phyloP scores from a whole-genome alignment of 2,797 vertebrate species.

The Trachurus trachurus region DNA sequence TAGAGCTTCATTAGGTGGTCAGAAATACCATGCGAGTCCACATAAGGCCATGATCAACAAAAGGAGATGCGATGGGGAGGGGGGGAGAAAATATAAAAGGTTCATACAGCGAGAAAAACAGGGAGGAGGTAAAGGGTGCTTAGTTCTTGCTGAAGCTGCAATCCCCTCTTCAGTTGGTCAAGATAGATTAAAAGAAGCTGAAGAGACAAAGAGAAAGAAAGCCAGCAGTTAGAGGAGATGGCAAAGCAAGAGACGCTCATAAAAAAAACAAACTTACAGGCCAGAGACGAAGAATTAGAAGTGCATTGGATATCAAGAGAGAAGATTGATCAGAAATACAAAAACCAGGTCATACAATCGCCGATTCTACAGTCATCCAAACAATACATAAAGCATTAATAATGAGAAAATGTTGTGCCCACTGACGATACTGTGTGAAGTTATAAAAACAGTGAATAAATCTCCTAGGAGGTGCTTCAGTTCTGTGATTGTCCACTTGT shows the following conservation, averaged over 20 bases:
- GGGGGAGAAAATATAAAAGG: constrained; percentile 70
- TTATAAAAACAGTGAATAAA: constrained; percentile 17
- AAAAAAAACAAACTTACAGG: neutral
- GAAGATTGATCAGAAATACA: constrained; percentile 32
- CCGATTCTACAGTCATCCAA: constrained; percentile 12
- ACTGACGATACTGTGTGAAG: constrained; percentile 1
- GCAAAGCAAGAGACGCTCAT: constrained; percentile 66
- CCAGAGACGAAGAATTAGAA: constrained; percentile 37
- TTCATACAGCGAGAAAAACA: constrained; percentile 80
- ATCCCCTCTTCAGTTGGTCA: constrained; percentile 95
- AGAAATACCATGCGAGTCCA: constrained; percentile 87
- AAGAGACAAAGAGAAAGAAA: constrained; percentile 88
- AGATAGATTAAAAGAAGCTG: constrained; percentile 97
- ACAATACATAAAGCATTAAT: constrained; percentile 11
- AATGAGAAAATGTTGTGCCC: constrained; percentile 18
- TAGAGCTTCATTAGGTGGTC: constrained; percentile 69
- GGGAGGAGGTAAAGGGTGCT: constrained; percentile 89
- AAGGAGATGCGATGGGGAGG: constrained; percentile 74
- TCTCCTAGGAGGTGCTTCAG: neutral
- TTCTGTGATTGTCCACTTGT: neutral
- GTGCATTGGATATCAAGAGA: constrained; percentile 39
- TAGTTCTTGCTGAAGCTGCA: constrained; percentile 93
- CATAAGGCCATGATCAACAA: constrained; percentile 83
- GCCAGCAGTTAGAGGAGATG: constrained; percentile 87
- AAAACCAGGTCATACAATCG: constrained; percentile 11